Conservation (phyloP, 2,888 invertebrate genomes). For the Chloroclysta siterata region DNA sequence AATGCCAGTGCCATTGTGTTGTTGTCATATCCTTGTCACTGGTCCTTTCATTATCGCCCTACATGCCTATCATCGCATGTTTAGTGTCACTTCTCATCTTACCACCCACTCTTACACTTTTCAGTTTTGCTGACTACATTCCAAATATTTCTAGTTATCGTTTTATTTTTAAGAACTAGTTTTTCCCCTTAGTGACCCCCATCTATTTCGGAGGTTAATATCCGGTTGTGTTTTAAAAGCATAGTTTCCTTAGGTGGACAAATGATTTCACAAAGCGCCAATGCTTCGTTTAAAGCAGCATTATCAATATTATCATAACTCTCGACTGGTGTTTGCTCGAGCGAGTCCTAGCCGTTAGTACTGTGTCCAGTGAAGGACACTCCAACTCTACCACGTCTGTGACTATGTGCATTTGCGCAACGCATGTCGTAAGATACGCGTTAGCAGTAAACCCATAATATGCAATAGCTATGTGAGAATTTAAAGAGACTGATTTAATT, state of each 20-base stretch:
- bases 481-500: constrained; percentile 2
- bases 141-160: neutral
- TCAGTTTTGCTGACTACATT: neutral
- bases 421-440: constrained; percentile 32
- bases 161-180: neutral
- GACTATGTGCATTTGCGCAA: constrained; percentile 50
- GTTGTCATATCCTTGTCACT: constrained; percentile 9
- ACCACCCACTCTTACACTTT: neutral
- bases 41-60: neutral
- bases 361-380: constrained; percentile 46
- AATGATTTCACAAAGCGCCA: too few relatives aligned
- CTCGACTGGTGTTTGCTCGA: constrained; percentile 44
- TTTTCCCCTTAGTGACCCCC: too few relatives aligned
- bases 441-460: constrained; percentile 25
- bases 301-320: constrained; percentile 47
- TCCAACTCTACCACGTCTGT: constrained; percentile 41
- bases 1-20: constrained; percentile 1
- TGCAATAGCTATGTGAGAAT: constrained; percentile 24
- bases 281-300: neutral
- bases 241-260: too few relatives aligned
- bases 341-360: constrained; percentile 41
- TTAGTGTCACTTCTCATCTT: neutral
- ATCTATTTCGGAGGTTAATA: too few relatives aligned
- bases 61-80: neutral
- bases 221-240: too few relatives aligned